Conservation (phyloP, 2,113 vertebrate genomes). For the Ictalurus furcatus region DNA sequence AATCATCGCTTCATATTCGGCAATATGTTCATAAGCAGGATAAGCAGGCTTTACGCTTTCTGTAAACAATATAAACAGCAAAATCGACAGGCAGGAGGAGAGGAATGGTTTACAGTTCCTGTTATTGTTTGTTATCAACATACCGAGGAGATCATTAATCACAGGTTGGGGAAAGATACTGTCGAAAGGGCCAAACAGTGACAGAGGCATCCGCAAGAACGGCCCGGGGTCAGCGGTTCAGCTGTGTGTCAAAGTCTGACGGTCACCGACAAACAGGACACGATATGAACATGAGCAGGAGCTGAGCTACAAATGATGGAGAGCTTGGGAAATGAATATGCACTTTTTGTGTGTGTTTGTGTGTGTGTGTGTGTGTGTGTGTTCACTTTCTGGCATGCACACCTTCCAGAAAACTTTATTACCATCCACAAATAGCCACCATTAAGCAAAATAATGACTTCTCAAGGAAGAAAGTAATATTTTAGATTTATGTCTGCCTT, state of each 20-base stretch:
- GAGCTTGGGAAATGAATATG: neutral
- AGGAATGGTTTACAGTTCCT: slow-evolving; percentile 76
- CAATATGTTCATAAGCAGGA: slow-evolving; percentile 10
- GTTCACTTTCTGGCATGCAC: neutral
- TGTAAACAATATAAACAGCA: slow-evolving; percentile 56
- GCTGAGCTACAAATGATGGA: slow-evolving; percentile 18
- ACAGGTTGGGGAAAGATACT: slow-evolving; percentile 57
- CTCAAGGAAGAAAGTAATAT: slow-evolving; percentile 6
- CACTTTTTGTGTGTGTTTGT: neutral
- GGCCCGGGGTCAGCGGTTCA: slow-evolving; percentile 63
- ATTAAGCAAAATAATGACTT: neutral
- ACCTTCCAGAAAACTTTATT: neutral
- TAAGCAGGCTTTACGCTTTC: slow-evolving; percentile 51
- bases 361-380: neutral
- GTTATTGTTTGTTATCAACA: slow-evolving; percentile 77
- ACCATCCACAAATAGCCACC: neutral
- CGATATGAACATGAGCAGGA: slow-evolving; percentile 37
- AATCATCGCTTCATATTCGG: neutral
- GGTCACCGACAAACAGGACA: slow-evolving; percentile 67
- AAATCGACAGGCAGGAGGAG: slow-evolving; percentile 58
- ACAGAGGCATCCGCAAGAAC: slow-evolving; percentile 64
- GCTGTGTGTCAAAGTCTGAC: slow-evolving; percentile 53
- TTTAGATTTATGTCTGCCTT: slow-evolving; percentile 14
- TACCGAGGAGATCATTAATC: slow-evolving; percentile 67
- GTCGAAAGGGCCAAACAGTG: slow-evolving; percentile 63